Conservation (phyloP, 2,888 invertebrate genomes). For the Cepaea hortensis region DNA sequence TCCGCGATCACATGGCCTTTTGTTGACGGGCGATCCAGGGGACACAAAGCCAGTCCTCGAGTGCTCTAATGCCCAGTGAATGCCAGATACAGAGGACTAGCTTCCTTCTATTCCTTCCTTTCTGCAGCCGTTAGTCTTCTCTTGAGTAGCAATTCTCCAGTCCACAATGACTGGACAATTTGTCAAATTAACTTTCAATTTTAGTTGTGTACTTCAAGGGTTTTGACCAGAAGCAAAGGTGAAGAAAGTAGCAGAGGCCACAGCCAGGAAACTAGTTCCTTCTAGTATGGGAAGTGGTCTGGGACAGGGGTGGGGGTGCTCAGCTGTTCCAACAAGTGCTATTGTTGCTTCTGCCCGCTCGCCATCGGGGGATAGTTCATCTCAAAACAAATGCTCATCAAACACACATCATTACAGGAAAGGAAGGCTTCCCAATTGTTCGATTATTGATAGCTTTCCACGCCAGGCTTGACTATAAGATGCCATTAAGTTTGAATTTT, state of each 20-base stretch:
- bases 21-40: background rate
- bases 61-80: constrained; percentile 14
- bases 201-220: constrained; percentile 30
- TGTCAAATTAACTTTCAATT: constrained; percentile 50
- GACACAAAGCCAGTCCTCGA: constrained; percentile 24
- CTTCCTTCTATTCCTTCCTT: background rate
- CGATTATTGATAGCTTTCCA: too few relatives aligned
- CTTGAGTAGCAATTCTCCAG: constrained; percentile 31
- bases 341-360: background rate
- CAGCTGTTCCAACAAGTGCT: background rate
- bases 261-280: background rate
- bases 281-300: background rate
- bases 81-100: background rate
- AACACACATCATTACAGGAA: too few relatives aligned
- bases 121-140: constrained; percentile 35
- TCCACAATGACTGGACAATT: constrained; percentile 40
- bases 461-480: too few relatives aligned
- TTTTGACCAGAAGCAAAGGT: constrained; percentile 8
- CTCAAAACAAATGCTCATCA: background rate
- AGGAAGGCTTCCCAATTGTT: too few relatives aligned
- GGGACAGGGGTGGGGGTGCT: background rate
- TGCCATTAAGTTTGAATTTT: too few relatives aligned
- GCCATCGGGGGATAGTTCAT: background rate
- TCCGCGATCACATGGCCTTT: constrained; percentile 26
- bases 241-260: constrained; percentile 10